A percentile compares a stretch with the other conserved stretches of the same genome.
Evolutionary conservation across 2,797 vertebrate genomes (phyloP).

Genomic region (Gallinago solitaria): DNA sequence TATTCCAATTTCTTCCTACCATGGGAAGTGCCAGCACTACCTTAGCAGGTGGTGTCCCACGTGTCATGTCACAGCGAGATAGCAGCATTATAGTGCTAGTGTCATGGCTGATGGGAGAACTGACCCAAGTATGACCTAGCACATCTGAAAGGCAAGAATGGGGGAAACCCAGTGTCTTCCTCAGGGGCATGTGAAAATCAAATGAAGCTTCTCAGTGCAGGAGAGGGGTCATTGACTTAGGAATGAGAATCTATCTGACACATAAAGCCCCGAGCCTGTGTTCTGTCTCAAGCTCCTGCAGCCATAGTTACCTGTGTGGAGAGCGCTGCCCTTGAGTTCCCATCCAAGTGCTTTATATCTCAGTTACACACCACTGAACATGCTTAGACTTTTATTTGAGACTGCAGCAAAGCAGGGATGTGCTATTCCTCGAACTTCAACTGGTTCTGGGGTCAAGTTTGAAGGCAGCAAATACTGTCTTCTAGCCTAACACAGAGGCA

Average conservation of each 20-base stretch:
- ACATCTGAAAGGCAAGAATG: neutral
- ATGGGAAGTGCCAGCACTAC: accelerated
- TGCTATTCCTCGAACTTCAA: neutral
- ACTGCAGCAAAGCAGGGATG: neutral
- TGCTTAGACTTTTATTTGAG: neutral
- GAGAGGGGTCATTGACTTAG: neutral
- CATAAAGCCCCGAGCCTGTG: neutral
- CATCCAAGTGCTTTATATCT: neutral
- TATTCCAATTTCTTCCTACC: accelerated
- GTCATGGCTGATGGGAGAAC: neutral
- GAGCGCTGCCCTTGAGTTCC: neutral
- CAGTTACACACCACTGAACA: neutral
- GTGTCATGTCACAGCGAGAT: neutral
- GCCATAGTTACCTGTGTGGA: neutral
- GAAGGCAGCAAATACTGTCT: neutral
- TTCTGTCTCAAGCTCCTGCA: neutral
- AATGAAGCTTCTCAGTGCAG: neutral
- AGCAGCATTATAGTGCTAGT: neutral
- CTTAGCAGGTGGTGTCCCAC: neutral
- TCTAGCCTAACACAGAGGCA: neutral
- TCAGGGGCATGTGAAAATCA: neutral
- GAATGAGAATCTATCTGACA: neutral
- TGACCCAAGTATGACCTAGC: neutral
- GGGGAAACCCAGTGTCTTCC: neutral
- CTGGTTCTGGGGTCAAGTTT: neutral